phyloP scores from a whole-genome alignment of 1,140 invertebrate genomes.

The Ooceraea biroi region DNA sequence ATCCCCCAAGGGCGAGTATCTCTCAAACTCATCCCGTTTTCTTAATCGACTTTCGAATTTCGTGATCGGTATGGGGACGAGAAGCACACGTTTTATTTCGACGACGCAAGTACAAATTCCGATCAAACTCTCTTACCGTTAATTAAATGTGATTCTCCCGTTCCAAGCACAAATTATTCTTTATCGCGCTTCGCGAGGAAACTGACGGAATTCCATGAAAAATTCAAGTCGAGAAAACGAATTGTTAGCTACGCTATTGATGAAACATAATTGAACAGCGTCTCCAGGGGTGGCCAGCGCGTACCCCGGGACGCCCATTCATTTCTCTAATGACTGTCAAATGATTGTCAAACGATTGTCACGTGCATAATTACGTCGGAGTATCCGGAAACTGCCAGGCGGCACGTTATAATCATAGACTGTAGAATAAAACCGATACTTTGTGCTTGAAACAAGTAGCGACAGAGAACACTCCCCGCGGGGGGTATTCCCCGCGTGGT shows the following conservation, averaged over 20 bases:
- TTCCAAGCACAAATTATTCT: constrained; percentile 60
- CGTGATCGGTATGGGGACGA: constrained; percentile 13
- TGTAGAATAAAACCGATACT: constrained; percentile 30
- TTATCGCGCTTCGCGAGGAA: constrained; percentile 33
- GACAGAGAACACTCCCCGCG: constrained; percentile 31
- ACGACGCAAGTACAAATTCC: constrained; percentile 79
- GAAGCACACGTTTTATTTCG: constrained; percentile 66
- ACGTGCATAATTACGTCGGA: constrained; percentile 9
- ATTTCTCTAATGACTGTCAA: constrained; percentile 22
- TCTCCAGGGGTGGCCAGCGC: no score
- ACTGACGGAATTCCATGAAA: background rate
- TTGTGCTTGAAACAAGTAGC: constrained; percentile 47
- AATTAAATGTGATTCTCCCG: constrained; percentile 17
- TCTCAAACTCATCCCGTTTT: constrained; percentile 44
- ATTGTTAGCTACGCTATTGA: constrained; percentile 50
- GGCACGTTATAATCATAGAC: constrained; percentile 23
- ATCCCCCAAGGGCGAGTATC: constrained; percentile 55
- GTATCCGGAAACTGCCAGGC: constrained; percentile 44
- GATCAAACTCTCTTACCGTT: constrained; percentile 69
- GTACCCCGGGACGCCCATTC: background rate
- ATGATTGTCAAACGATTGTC: constrained; percentile 26
- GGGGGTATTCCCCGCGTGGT: constrained; percentile 53
- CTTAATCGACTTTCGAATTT: constrained; percentile 32
- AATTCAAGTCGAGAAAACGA: constrained; percentile 15
- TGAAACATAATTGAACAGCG: constrained; percentile 18